Evolutionary conservation across 2,888 invertebrate species (phyloP), one percentile per base, ranked within the genome.

Genomic region (Galerucella nymphaeae): DNA sequence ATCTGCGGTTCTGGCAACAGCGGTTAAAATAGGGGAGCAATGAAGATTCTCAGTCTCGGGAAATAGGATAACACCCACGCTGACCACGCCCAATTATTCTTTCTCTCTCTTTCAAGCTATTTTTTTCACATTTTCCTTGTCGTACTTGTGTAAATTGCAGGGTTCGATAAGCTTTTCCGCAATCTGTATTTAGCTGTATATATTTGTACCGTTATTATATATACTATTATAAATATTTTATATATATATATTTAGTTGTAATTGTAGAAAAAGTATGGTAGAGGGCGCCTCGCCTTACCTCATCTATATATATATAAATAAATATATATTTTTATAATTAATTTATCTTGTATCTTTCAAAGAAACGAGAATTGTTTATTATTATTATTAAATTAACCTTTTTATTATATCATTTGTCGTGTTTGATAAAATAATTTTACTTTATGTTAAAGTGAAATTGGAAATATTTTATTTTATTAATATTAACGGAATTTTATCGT

Each of bases 381-480:
- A 30, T 30, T 4, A 30, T n/a, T n/a, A n/a, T n/a, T n/a, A n/a
- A 23, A 42, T 48, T 20, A 57, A 61, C 23, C 2, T 13, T 42
- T 53, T 53, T 68, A 53, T 64, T 63, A 53, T 65, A 3, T 4
- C 23, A n/a, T 48, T 30, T 30, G 55, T 45, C 53, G n/a, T 23
- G 58, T 55, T 68, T 38, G 23, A 30, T 16, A 41, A 66, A n/a
- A n/a, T n/a, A n/a, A n/a, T 63, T 71, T 69, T 74, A 69, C 74
- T 74, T 74, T 74, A 74, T 66, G 74, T 74, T 74, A 74, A 74
- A 74, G 74, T 74, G 69, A 71, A 74, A 69, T 66, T 53, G 11
- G 30, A 9, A 67, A 38, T 13, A 42, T 10, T 42, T 42, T 42
- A 30, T 30, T 30, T 30, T 5, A 30, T 2, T 30, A 30, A 30